phyloP scores from a whole-genome alignment of 2,888 invertebrate species.

The Heteromurus nitidus region DNA sequence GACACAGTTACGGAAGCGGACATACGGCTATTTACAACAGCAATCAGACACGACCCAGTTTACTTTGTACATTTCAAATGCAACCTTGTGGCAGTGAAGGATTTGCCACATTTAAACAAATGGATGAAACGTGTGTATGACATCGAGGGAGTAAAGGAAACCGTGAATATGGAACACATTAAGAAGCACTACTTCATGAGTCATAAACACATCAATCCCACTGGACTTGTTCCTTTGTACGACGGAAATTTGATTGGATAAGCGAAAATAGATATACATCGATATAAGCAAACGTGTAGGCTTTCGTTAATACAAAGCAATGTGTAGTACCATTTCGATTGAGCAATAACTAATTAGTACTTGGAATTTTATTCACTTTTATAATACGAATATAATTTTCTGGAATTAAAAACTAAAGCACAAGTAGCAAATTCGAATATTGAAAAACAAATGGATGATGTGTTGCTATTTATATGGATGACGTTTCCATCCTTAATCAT shows the following conservation, averaged over 20 bases:
- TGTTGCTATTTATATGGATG: too few relatives aligned
- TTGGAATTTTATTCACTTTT: too few relatives aligned
- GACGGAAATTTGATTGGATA: constrained; percentile 51
- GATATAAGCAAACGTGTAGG: background rate
- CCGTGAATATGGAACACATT: constrained; percentile 71
- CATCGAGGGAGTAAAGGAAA: constrained; percentile 54
- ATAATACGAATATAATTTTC: too few relatives aligned
- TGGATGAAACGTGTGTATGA: constrained; percentile 67
- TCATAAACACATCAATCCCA: constrained; percentile 66
- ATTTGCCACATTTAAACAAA: constrained; percentile 50
- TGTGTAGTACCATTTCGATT: too few relatives aligned
- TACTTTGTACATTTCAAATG: constrained; percentile 71
- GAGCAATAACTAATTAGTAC: too few relatives aligned
- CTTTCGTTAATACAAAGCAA: background rate
- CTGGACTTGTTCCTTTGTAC: constrained; percentile 64
- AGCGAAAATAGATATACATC: background rate
- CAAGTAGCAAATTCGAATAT: too few relatives aligned
- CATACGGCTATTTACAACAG: constrained; percentile 65
- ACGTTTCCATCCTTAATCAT: too few relatives aligned
- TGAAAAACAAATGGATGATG: too few relatives aligned
- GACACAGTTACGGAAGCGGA: constrained; percentile 68
- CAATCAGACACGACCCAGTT: constrained; percentile 69
- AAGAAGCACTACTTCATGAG: constrained; percentile 71
- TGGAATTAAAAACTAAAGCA: too few relatives aligned
- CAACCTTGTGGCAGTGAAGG: constrained; percentile 64